phyloP scores from a whole-genome alignment of 2,797 vertebrate species.

The Todus mexicanus region DNA sequence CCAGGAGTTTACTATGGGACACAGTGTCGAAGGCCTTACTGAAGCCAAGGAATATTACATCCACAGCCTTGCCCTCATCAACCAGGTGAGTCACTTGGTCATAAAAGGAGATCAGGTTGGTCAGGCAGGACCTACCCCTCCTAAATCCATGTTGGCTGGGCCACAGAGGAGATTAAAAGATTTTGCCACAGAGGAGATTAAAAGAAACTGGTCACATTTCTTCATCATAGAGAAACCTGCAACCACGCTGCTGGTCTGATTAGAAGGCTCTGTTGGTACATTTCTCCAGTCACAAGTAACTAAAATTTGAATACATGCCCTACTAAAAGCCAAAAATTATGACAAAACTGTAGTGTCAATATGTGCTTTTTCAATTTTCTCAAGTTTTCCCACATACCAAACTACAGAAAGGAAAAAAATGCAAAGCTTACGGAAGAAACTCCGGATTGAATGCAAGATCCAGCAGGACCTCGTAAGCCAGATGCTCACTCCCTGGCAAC shows the following conservation, averaged over 20 bases:
- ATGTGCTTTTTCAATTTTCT: background rate
- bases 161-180: too few species aligned
- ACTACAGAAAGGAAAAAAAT: background rate
- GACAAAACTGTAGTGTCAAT: background rate
- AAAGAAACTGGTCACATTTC: background rate
- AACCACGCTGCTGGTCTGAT: background rate
- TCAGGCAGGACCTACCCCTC: too few species aligned
- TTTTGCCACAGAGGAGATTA: background rate
- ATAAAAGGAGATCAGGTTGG: too few species aligned
- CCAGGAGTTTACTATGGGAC: too few species aligned
- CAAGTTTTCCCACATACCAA: background rate
- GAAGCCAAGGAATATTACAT: too few species aligned
- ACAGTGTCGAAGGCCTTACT: too few species aligned
- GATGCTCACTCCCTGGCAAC: slow-evolving; percentile 90
- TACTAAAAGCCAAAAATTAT: background rate
- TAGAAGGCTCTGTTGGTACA: background rate
- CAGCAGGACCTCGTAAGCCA: slow-evolving; percentile 85
- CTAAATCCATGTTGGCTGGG: too few species aligned
- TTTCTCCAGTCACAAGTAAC: too few species aligned
- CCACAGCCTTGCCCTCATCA: too few species aligned
- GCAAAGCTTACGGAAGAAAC: slow-evolving; percentile 87
- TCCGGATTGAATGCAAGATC: slow-evolving; percentile 85
- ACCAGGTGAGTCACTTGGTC: too few species aligned
- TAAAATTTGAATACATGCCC: background rate
- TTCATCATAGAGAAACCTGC: background rate